These are phyloP conservation scores for Paramuricea clavata DNA, from an alignment of 92 coral and sea anemone species.

Conservation along the genomic window DNA sequence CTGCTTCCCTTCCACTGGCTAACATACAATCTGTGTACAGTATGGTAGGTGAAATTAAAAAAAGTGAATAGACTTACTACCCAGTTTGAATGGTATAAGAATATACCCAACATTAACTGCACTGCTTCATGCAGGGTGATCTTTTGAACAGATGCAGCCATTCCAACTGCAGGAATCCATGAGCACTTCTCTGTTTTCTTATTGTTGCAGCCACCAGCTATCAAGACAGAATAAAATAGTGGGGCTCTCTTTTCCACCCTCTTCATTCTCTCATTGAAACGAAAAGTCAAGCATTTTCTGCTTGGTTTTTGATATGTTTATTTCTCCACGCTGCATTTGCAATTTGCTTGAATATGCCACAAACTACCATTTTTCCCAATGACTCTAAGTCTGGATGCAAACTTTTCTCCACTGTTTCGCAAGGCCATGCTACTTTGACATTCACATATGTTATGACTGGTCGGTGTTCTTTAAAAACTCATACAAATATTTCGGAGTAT, in stretches of 20 bases:
- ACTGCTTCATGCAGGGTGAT: slow-evolving; percentile 74
- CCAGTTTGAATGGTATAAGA: slow-evolving; percentile 79
- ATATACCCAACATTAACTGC: slow-evolving; percentile 66
- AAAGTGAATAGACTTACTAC: slow-evolving; percentile 59
- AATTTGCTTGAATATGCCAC: slow-evolving; percentile 73
- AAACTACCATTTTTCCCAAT: slow-evolving; percentile 75
- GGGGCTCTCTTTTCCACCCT: slow-evolving; percentile 71
- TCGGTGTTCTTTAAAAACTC: slow-evolving; percentile 18
- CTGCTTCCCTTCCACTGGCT: neutral
- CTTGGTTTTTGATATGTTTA: slow-evolving; percentile 59
- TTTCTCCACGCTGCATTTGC: slow-evolving; percentile 74
- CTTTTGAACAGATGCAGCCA: slow-evolving; percentile 82
- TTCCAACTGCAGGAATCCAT: slow-evolving; percentile 75
- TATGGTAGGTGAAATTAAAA: neutral
- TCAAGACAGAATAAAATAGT: neutral
- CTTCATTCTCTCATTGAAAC: slow-evolving; percentile 60
- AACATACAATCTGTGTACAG: neutral
- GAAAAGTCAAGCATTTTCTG: slow-evolving; percentile 65
- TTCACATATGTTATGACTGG: slow-evolving; percentile 26
- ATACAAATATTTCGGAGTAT: neutral
- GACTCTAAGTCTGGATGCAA: slow-evolving; percentile 73
- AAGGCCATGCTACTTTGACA: slow-evolving; percentile 66
- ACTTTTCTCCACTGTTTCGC: slow-evolving; percentile 54
- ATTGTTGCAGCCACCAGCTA: slow-evolving; percentile 37
- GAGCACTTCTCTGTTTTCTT: slow-evolving; percentile 55